These are phyloP conservation scores for Podarcis raffonei DNA, from an alignment of 2,113 vertebrate species.

Conservation along the genomic window DNA sequence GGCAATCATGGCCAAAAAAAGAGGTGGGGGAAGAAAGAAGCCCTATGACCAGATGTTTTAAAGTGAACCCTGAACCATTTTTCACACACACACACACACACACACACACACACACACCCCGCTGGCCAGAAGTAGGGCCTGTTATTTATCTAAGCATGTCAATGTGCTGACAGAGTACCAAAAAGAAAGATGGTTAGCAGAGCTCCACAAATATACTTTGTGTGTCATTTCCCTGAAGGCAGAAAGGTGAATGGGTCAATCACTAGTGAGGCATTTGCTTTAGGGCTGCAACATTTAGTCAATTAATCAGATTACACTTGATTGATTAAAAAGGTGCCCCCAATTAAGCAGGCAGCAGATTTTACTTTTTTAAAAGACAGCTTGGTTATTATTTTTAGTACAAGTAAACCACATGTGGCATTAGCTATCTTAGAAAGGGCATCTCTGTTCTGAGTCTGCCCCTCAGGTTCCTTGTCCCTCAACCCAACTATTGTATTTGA, in stretches of 20 bases:
- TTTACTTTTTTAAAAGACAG: not conserved
- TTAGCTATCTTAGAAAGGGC: no score
- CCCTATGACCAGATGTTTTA: not conserved
- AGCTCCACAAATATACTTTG: conserved; percentile 3
- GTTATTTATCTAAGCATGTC: conserved; percentile 4
- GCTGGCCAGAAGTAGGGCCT: not conserved
- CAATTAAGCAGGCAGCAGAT: not conserved
- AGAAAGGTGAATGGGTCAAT: conserved; percentile 8
- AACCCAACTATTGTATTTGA: not conserved
- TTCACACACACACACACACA: not conserved
- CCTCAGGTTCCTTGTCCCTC: not conserved
- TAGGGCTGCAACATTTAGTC: not conserved
- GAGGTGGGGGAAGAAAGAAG: not conserved
- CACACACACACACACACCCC: not conserved
- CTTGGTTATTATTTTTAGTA: no score
- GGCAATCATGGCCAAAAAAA: not conserved
- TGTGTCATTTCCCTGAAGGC: not conserved
- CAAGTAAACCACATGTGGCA: not conserved
- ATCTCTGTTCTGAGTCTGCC: not conserved
- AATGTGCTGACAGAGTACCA: conserved; percentile 1
- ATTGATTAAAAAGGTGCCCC: not conserved
- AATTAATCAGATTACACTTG: not conserved
- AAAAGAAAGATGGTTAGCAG: conserved; percentile 2
- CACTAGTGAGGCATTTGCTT: not conserved
- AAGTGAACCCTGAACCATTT: not conserved